Percentiles rank a stretch among this genome's conserved stretches.
Conservation (phyloP, 37 sponge, comb jelly and placozoan species). For the Tethya wilhelma region DNA sequence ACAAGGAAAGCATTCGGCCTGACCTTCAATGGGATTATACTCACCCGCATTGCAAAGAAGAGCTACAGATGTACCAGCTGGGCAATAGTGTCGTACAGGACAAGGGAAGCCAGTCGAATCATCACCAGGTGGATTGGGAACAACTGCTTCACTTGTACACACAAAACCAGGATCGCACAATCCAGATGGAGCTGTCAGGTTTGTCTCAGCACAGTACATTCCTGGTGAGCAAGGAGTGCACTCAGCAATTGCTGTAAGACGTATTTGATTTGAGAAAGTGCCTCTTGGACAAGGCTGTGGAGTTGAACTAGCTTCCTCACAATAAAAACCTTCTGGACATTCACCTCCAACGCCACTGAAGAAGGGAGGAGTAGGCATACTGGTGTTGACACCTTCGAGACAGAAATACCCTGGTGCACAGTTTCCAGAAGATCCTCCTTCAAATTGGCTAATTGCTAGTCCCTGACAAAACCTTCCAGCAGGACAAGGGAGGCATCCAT, state of each 20-base stretch:
- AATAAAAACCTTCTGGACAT: slow-evolving; percentile 3
- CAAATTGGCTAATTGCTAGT: background rate
- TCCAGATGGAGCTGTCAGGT: slow-evolving; percentile 3
- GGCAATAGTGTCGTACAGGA: background rate
- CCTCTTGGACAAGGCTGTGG: background rate
- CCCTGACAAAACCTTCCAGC: slow-evolving; percentile 2
- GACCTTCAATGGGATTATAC: background rate
- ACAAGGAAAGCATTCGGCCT: slow-evolving; percentile 1
- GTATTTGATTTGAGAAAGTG: background rate
- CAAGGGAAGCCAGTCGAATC: slow-evolving; percentile 2
- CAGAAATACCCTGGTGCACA: slow-evolving; percentile 1
- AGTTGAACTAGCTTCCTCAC: background rate
- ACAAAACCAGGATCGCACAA: background rate
- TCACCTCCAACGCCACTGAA: slow-evolving; percentile 3
- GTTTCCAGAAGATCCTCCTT: background rate
- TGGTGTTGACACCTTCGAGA: background rate
- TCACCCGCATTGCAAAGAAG: background rate
- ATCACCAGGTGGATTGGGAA: background rate
- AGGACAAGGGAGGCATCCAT: background rate
- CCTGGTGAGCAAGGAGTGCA: background rate
- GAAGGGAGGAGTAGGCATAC: background rate
- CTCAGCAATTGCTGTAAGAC: background rate
- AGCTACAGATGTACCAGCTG: background rate
- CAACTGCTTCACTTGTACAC: background rate
- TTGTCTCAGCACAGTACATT: background rate